Evolutionary conservation across 2,888 invertebrate genomes (phyloP).

Genomic region (Cephalotes varians): DNA sequence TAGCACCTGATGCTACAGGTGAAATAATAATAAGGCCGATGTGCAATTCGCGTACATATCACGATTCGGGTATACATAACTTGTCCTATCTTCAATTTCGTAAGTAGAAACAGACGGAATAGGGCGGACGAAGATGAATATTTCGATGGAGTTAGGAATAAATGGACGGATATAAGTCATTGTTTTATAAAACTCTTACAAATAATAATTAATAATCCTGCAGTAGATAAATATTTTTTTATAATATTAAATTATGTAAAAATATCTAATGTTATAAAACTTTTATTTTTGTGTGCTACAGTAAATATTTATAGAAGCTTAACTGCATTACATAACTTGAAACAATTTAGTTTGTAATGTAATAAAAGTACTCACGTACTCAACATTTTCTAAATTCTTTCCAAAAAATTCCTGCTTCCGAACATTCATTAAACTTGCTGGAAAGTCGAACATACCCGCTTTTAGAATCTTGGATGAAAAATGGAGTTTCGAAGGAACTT

Average conservation of each 20-base stretch:
- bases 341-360: constrained; percentile 3
- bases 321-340: background rate
- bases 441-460: background rate
- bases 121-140: background rate
- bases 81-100: background rate
- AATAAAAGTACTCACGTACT: background rate
- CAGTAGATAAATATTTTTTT: background rate
- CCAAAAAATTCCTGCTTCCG: background rate
- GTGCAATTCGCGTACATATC: constrained; percentile 36
- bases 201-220: background rate
- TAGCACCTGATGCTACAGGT: constrained; percentile 58
- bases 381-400: background rate
- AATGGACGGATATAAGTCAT: background rate
- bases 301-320: background rate
- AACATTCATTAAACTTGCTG: background rate
- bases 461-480: background rate
- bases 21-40: constrained; percentile 58
- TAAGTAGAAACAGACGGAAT: background rate
- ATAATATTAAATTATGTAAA: background rate
- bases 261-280: too few relatives aligned
- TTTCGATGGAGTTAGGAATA: background rate
- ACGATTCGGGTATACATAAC: background rate
- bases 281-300: background rate
- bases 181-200: background rate
- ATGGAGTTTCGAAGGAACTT: constrained; percentile 7